Percentiles rank a stretch among this genome's conserved stretches.
phyloP scores from a whole-genome alignment of 1,140 invertebrate species.

The Drosophila equinoxialis region DNA sequence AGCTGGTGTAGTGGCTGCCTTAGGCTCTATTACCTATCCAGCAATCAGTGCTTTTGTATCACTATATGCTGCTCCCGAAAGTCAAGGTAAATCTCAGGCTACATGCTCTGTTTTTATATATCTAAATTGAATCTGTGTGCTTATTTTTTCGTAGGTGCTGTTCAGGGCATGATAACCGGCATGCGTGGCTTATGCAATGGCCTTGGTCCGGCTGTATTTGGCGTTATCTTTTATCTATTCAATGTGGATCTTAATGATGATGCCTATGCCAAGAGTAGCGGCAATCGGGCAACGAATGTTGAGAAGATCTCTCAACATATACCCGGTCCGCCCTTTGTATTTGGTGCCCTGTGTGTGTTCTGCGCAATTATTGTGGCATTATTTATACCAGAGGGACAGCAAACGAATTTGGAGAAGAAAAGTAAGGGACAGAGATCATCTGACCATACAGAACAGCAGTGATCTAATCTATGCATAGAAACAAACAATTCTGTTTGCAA shows the following conservation, averaged over 20 bases:
- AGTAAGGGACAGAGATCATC: conserved; percentile 56
- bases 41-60: conserved; percentile 99
- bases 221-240: conserved; percentile 99
- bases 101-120: background rate
- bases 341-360: conserved; percentile 98
- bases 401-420: conserved; percentile 83
- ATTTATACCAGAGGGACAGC: conserved; percentile 92
- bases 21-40: conserved; percentile 98
- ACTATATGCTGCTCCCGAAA: conserved; percentile 97
- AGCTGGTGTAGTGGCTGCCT: conserved; percentile 96
- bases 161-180: conserved; percentile 99
- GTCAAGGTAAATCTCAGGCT: conserved; percentile 89
- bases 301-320: conserved; percentile 87
- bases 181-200: conserved; percentile 97
- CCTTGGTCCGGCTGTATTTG: conserved; percentile 97
- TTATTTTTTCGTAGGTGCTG: conserved; percentile 87
- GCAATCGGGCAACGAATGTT: conserved; percentile 52
- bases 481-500: background rate
- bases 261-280: conserved; percentile 65
- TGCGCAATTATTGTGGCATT: conserved; percentile 96
- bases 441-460: background rate
- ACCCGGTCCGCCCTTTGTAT: conserved; percentile 99
- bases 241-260: conserved; percentile 97
- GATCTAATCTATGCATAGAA: background rate
- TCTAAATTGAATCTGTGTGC: background rate